Percentiles rank a stretch among this genome's conserved stretches.
These are phyloP conservation scores for Ellobius talpinus DNA, from an alignment of 2,113 vertebrate species.

Conservation along the genomic window DNA sequence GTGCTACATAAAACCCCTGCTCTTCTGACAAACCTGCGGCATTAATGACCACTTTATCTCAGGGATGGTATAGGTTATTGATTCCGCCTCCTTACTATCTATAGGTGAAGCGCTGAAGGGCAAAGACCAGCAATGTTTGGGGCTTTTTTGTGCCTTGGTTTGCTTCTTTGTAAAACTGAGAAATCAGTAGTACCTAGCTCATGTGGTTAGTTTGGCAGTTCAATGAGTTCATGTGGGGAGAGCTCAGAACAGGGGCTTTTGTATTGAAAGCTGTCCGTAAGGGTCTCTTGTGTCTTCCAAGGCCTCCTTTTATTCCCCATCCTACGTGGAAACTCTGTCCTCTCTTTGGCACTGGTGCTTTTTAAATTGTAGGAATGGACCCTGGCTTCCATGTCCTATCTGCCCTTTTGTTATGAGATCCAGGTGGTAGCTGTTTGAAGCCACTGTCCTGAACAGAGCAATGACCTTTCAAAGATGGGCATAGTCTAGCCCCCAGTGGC, in stretches of 20 bases:
- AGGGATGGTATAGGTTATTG: not conserved
- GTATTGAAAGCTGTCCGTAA: fast-evolving
- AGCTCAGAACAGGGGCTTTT: not conserved
- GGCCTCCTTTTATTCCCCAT: fast-evolving
- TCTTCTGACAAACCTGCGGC: not conserved
- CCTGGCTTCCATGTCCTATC: not conserved
- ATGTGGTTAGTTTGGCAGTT: not conserved
- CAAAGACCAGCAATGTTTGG: not conserved
- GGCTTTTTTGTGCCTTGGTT: not conserved
- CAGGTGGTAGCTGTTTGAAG: not conserved
- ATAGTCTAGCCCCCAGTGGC: not conserved
- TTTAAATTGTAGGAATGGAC: not conserved
- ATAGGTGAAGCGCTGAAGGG: not conserved
- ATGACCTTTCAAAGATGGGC: not conserved
- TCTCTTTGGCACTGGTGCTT: not conserved
- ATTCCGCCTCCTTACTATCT: not conserved
- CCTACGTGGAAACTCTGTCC: not conserved
- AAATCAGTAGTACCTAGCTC: not conserved
- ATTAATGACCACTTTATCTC: not conserved
- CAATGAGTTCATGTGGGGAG: not conserved
- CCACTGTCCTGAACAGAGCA: not conserved
- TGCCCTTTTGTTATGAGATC: not conserved
- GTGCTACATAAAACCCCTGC: not conserved
- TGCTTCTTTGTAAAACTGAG: not conserved
- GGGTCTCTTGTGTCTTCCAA: not conserved